Evolutionary conservation across 2,113 vertebrate species (phyloP), one percentile per base, ranked within the genome.

Genomic region (Crotalus tigris): DNA sequence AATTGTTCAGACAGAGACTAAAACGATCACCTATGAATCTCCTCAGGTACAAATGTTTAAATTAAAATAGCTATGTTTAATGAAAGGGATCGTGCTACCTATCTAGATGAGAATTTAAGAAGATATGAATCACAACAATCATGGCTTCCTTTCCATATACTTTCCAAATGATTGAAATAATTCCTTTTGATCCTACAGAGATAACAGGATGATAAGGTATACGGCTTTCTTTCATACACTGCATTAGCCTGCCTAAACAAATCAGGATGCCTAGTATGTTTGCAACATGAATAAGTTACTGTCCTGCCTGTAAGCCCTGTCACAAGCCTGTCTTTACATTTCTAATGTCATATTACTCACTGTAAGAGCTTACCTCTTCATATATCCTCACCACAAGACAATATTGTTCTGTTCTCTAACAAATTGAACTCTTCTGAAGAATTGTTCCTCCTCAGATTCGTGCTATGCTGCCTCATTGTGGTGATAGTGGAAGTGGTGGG

Each of bases 1-100:
- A 93, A 99, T 99, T 98, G 99, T 99, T 92, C 99, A 99, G 97
- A 99, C 99, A 61, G 99, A 99, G 98, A 99, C 99, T 97, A 99
- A 99, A 98, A 99, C 99, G 96, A 99, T 99, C 98, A 99, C 99
- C 9, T 99, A 99, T 92, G 99, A 99, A 97, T 99, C 99, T 91
- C 98, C 99, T 85, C 99, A 99, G 99, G 99, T 99, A 98, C 3
- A 10, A 2, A 93, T 87, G 3, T 88, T 89, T 86, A 89, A 75
- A 81, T 90, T 90, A 24, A 59, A 94, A 24, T 26, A 1, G 51
- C 17, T 54, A 13, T 26, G 39, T 81, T 81, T 81, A 33, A 39
- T 81, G 33, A 81, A 81, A 39, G 33, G 0, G 33, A 81, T 81
- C 15, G 3, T 81, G 69, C 17, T 81, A 17, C 75, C 75, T 81